A percentile compares a stretch with the other conserved stretches of the same genome.
Evolutionary conservation across 2,888 invertebrate species (phyloP).

Genomic region (Folsomia manolachei): DNA sequence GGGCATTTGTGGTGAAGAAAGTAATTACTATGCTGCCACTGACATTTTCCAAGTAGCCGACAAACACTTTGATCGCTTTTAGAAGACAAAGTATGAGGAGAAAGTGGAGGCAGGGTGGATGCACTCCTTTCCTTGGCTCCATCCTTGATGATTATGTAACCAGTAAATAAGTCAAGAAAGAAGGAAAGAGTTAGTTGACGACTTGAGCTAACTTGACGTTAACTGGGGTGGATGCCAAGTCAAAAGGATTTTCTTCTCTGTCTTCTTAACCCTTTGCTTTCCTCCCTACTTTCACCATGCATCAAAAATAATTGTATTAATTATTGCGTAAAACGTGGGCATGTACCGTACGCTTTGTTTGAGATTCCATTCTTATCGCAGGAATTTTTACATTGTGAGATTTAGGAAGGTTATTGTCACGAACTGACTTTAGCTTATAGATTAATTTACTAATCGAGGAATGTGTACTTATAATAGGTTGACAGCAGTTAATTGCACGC

Average conservation of each 20-base stretch:
- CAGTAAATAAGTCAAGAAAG: no score
- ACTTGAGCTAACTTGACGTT: conserved; percentile 1
- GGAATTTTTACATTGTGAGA: no score
- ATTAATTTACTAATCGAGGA: no score
- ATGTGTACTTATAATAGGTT: no score
- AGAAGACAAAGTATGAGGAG: conserved; percentile 16
- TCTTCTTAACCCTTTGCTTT: neutral
- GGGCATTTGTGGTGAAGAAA: conserved; percentile 40
- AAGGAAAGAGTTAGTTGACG: no score
- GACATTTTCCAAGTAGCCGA: conserved; percentile 49
- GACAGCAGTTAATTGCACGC: no score
- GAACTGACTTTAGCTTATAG: no score
- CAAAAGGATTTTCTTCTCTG: neutral
- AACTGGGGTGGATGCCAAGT: neutral
- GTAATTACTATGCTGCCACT: conserved; percentile 50
- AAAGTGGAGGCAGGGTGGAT: neutral
- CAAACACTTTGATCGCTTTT: conserved; percentile 50
- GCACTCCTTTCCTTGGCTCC: neutral
- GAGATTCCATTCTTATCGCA: no score
- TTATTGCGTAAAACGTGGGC: neutral
- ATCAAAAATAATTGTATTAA: neutral
- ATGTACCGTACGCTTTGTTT: no score
- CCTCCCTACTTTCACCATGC: neutral
- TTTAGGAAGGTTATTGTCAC: no score
- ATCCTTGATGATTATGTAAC: neutral